Evolutionary conservation across 2,113 vertebrate genomes (phyloP).

Genomic region (Numenius arquata): DNA sequence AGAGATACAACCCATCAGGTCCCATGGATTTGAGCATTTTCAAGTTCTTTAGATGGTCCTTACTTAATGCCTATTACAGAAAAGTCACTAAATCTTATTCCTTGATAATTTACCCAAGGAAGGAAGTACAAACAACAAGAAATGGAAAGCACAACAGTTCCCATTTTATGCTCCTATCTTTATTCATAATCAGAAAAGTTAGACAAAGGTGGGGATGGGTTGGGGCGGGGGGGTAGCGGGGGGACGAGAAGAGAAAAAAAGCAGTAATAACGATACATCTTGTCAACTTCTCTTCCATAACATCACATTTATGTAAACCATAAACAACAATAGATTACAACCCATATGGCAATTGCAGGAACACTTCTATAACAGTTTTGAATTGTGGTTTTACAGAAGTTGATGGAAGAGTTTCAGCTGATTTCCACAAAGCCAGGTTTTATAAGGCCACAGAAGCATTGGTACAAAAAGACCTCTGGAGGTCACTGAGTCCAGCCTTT

Average conservation of each 20-base stretch:
- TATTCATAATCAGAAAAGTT: not conserved
- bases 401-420: not conserved
- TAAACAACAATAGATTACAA: not conserved
- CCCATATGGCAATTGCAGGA: not conserved
- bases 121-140: not conserved
- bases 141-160: not conserved
- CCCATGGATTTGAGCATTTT: not conserved
- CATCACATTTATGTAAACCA: not conserved
- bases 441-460: not conserved
- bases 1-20: not conserved
- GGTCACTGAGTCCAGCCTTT: fast-evolving
- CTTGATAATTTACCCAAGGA: not conserved
- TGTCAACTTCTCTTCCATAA: not conserved
- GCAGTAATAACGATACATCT: not conserved
- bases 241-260: too few relatives aligned
- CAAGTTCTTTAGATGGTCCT: not conserved
- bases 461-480: not conserved
- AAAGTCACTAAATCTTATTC: not conserved
- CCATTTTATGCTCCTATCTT: not conserved
- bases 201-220: not conserved
- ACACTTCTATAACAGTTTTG: not conserved
- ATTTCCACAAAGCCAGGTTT: not conserved
- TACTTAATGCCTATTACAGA: not conserved
- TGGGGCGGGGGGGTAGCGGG: too few relatives aligned
- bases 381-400: not conserved